phyloP scores from a whole-genome alignment of 2,888 invertebrate genomes.

The Cosmia trapezina region DNA sequence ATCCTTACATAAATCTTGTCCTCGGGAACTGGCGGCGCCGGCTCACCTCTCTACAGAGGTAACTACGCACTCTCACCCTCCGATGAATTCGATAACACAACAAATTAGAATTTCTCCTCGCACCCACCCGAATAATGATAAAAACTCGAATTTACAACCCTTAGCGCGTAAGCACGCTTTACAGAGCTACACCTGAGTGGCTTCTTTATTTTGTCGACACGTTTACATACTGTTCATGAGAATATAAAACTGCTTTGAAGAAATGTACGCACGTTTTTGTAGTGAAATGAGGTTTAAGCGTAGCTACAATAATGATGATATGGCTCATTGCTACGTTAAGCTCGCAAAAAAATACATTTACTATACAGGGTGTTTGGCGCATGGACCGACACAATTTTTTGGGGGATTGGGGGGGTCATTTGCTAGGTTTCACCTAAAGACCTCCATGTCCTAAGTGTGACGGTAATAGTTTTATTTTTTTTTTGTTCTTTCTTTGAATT shows the following conservation, averaged over 20 bases:
- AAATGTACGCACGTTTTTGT: conserved; percentile 48
- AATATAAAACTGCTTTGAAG: conserved; percentile 59
- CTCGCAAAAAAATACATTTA: conserved; percentile 31
- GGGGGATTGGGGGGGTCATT: too few relatives aligned
- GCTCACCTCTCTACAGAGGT: conserved; percentile 80
- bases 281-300: conserved; percentile 46
- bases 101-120: conserved; percentile 81
- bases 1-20: conserved; percentile 90
- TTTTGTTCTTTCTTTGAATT: too few relatives aligned
- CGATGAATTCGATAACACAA: conserved; percentile 85
- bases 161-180: conserved; percentile 76
- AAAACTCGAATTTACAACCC: conserved; percentile 77
- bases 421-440: too few relatives aligned
- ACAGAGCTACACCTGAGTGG: conserved; percentile 77
- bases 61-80: conserved; percentile 79
- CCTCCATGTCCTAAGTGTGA: too few relatives aligned
- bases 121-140: conserved; percentile 75
- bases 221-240: conserved; percentile 71
- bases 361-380: too few relatives aligned
- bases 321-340: conserved; percentile 21
- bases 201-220: conserved; percentile 79
- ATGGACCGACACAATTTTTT: too few relatives aligned
- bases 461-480: too few relatives aligned
- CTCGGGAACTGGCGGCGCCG: conserved; percentile 83
- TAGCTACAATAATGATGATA: conserved; percentile 39